phyloP scores from a whole-genome alignment of 2,888 invertebrate species.

The Malachius bipustulatus region DNA sequence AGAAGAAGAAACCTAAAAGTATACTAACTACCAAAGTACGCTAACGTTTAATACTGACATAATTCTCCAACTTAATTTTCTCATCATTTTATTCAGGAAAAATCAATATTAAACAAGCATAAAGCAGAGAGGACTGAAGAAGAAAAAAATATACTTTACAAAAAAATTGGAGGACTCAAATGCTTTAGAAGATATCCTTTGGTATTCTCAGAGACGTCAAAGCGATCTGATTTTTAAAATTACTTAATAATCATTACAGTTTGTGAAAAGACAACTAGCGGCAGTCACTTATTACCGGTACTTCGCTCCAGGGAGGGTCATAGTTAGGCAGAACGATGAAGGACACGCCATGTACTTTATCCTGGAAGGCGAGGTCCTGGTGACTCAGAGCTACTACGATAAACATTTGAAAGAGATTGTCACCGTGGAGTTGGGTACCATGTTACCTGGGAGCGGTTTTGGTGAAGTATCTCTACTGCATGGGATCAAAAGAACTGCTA shows the following conservation, averaged over 20 bases:
- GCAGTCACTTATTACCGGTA: constrained; percentile 49
- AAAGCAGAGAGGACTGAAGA: constrained; percentile 42
- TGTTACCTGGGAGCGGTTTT: constrained; percentile 50
- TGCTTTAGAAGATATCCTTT: constrained; percentile 50
- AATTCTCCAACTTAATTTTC: too few species aligned
- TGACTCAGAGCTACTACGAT: constrained; percentile 43
- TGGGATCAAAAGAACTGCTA: constrained; percentile 46
- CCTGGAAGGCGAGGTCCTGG: constrained; percentile 44
- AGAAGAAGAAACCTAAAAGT: constrained; percentile 7
- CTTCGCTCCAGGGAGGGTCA: constrained; percentile 43
- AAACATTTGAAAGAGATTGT: constrained; percentile 38
- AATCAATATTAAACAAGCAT: constrained; percentile 46
- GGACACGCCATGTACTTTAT: constrained; percentile 53
- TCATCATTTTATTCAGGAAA: too few species aligned
- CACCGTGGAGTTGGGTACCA: constrained; percentile 40
- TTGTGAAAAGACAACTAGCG: constrained; percentile 48
- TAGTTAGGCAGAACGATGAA: constrained; percentile 49
- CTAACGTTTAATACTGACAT: too few species aligned
- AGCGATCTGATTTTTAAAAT: too few species aligned
- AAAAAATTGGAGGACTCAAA: constrained; percentile 47
- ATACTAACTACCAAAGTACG: constrained; percentile 7
- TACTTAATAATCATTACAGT: too few species aligned
- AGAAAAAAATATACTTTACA: constrained; percentile 47
- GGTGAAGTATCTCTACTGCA: constrained; percentile 57
- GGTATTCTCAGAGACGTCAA: too few species aligned